Base-by-base conservation (phyloP, 2,797 vertebrate genomes). In the Gambelia wislizenii region DNA sequence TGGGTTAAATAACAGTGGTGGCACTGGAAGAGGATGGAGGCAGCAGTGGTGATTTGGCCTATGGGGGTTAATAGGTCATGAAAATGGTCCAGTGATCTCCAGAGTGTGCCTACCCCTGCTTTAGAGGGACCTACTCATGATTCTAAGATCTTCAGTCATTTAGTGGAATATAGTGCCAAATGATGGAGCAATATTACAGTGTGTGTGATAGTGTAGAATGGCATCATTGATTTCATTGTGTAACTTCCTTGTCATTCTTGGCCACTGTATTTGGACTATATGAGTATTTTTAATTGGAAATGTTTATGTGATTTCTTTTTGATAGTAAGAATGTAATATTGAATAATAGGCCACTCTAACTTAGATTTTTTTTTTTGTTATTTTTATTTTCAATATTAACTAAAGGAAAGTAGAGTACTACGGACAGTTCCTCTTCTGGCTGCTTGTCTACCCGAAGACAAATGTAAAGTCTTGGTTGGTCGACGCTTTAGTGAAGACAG, bases 371-470 rank as follows among this genome's bases (percentile, higher is more conserved):
- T 42, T 75, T 94, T 75, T 92, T 33, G 94, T 94, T 89, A 82
- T 91, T 81, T 8, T 82, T 76, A 36, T 70, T 56, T 84, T 93
- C 25, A 94, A 94, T 91, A 88, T 92, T 81, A 87, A 77, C 79
- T 93, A 49, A 92, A 99, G 99, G 99, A 98, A 96, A 99, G 97
- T 95, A 96, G 98, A 94, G 99, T 99, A 0, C 97, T 99, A 88
- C 98, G 98, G 83, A 99, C 99, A 0, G 99, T 99, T 6, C 99
- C 99, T 91, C 97, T 99, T 30, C 97, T 99, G 36, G 97, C 97
- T 69, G 98, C 99, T 16, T 99, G 99, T 95, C 97, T 99, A 16
- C 98, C 98, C 36, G 96, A 97, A 83, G 98, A 97, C 78, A 99
- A 98, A 95, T 99, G 98, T 94, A 98, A 98, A 81, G 97, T 99